Percentiles rank a stretch among this genome's conserved stretches.
Evolutionary conservation across 2,113 vertebrate species (phyloP).

Genomic region (Reinhardtius hippoglossoides): DNA sequence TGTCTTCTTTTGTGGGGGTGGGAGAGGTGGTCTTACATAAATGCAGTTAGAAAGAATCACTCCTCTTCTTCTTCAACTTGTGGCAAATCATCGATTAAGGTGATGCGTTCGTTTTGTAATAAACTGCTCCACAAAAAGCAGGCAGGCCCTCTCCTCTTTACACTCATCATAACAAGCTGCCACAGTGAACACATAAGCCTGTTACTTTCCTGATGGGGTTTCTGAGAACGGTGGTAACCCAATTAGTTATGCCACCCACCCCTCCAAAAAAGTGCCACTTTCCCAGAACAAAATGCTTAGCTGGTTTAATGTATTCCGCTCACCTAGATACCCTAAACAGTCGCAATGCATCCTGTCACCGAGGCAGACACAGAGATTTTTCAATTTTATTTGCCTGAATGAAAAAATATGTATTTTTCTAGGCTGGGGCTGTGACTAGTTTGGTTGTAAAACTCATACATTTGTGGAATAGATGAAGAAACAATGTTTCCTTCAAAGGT

Average conservation of each 20-base stretch:
- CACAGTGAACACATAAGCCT: constrained; percentile 66
- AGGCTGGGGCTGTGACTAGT: constrained; percentile 29
- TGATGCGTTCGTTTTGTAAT: constrained; percentile 60
- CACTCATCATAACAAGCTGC: constrained; percentile 58
- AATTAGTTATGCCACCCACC: constrained; percentile 70
- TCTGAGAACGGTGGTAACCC: constrained; percentile 67
- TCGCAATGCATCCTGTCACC: constrained; percentile 29
- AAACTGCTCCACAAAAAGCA: constrained; percentile 44
- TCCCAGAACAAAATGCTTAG: constrained; percentile 63
- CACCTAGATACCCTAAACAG: constrained; percentile 57
- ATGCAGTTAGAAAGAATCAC: constrained; percentile 11
- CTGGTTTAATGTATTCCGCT: constrained; percentile 58
- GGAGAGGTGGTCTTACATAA: not conserved
- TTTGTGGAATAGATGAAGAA: constrained; percentile 23
- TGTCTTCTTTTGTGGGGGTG: constrained; percentile 16
- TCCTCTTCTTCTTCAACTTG: constrained; percentile 7
- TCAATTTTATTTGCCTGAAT: constrained; percentile 41
- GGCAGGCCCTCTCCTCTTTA: constrained; percentile 36
- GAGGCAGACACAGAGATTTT: constrained; percentile 39
- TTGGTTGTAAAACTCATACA: not conserved
- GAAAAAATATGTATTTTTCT: not conserved
- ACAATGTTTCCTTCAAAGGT: not conserved
- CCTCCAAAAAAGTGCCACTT: constrained; percentile 54
- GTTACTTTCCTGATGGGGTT: constrained; percentile 71
- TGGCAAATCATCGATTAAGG: constrained; percentile 24